Percentiles rank a stretch among this genome's conserved stretches.
Evolutionary conservation across 2,113 vertebrate genomes (phyloP).

Genomic region (Dipodomys ordii): DNA sequence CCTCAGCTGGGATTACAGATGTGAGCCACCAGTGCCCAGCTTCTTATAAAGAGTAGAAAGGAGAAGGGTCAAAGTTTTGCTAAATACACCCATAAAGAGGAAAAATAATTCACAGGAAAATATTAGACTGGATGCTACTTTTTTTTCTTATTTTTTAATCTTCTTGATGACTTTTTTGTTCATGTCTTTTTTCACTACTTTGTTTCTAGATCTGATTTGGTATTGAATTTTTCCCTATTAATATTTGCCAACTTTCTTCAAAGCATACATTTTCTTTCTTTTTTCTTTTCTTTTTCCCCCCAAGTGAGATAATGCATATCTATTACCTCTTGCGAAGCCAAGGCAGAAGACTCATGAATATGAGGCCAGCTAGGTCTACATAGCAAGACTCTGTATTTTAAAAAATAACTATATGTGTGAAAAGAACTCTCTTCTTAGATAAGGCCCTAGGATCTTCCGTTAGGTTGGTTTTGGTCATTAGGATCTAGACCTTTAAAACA

Average conservation of each 20-base stretch:
- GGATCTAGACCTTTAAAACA: neutral
- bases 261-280: neutral
- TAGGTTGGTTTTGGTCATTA: neutral
- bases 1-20: no score
- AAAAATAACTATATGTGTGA: neutral
- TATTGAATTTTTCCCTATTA: neutral
- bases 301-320: no score
- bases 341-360: no score
- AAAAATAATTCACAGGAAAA: neutral
- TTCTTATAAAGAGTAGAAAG: neutral
- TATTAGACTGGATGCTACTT: neutral
- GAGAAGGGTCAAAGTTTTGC: neutral
- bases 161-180: no score
- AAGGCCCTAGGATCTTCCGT: neutral
- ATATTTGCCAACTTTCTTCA: conserved; percentile 34
- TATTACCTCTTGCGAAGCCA: no score
- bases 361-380: no score
- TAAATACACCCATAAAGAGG: neutral
- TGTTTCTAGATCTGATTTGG: conserved; percentile 12
- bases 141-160: no score
- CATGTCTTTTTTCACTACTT: neutral
- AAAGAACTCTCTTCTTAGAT: neutral
- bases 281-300: no score
- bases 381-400: no score
- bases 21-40: no score